Percentiles rank a stretch among this genome's conserved stretches.
Conservation (phyloP, 1,140 invertebrate species). For the Rhyacophila brunnea region DNA sequence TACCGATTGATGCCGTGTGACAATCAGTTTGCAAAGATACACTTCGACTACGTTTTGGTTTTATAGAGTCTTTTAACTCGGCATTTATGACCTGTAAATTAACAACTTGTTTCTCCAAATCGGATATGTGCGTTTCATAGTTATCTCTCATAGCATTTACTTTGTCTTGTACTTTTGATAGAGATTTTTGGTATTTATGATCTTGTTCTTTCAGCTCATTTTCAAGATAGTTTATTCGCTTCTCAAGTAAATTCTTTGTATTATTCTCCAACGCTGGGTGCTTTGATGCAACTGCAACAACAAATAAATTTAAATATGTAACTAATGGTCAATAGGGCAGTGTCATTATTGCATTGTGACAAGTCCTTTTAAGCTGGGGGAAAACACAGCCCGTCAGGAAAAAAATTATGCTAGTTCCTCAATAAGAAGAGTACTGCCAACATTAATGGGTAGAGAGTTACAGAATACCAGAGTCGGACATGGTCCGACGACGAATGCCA, state of each 20-base stretch:
- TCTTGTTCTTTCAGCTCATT: constrained; percentile 68
- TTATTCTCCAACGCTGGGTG: constrained; percentile 56
- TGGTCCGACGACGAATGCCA: no score
- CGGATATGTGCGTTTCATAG: constrained; percentile 70
- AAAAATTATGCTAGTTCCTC: no score
- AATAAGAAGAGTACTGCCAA: no score
- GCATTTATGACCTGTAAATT: constrained; percentile 58
- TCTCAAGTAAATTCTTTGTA: constrained; percentile 66
- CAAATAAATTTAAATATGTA: no score
- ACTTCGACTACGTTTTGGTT: constrained; percentile 42
- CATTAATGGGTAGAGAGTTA: no score
- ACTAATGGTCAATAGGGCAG: no score
- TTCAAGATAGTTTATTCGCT: constrained; percentile 66
- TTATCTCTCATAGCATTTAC: constrained; percentile 74
- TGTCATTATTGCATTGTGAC: no score
- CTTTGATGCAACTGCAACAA: constrained; percentile 60
- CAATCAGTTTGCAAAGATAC: constrained; percentile 40
- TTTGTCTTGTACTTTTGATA: constrained; percentile 68
- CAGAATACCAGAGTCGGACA: no score
- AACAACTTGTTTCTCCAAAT: constrained; percentile 66
- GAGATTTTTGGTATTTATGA: constrained; percentile 64
- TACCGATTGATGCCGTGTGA: constrained; percentile 32
- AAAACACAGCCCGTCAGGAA: no score
- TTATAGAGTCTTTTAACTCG: constrained; percentile 56
- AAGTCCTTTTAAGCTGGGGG: no score